Evolutionary conservation across 2,113 vertebrate species (phyloP).

Genomic region (Aptenodytes patagonicus): DNA sequence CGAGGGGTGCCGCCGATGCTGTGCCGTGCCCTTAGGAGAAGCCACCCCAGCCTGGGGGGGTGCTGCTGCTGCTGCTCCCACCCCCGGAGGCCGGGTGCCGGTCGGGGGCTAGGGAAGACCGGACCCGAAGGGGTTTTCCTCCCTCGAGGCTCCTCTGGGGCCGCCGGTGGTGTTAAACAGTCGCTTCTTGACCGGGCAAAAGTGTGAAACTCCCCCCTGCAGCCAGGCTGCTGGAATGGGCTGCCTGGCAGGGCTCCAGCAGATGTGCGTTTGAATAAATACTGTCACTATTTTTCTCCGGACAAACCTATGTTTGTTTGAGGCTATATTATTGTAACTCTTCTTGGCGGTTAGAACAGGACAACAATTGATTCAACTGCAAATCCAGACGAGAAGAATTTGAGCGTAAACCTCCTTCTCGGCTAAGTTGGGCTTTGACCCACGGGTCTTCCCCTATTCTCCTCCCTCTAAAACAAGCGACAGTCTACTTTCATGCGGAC

Average conservation of each 20-base stretch:
- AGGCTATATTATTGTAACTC: fast-evolving
- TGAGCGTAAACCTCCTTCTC: not conserved
- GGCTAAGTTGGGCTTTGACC: not conserved
- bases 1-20: not conserved
- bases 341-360: not conserved
- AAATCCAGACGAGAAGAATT: not conserved
- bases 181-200: not conserved
- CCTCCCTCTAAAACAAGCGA: not conserved
- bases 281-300: not conserved
- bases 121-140: not conserved
- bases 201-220: not conserved
- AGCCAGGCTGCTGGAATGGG: not conserved
- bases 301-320: not conserved
- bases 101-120: not conserved
- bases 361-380: not conserved
- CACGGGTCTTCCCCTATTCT: not conserved
- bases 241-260: not conserved
- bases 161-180: not conserved
- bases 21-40: not conserved
- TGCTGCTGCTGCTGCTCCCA: not conserved
- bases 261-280: not conserved
- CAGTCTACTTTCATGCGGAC: not conserved
- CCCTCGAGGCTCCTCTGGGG: not conserved
- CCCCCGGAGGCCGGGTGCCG: not conserved
- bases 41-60: not conserved